Conservation (phyloP, 2,797 vertebrate species). For the Centroberyx gerrardi region DNA sequence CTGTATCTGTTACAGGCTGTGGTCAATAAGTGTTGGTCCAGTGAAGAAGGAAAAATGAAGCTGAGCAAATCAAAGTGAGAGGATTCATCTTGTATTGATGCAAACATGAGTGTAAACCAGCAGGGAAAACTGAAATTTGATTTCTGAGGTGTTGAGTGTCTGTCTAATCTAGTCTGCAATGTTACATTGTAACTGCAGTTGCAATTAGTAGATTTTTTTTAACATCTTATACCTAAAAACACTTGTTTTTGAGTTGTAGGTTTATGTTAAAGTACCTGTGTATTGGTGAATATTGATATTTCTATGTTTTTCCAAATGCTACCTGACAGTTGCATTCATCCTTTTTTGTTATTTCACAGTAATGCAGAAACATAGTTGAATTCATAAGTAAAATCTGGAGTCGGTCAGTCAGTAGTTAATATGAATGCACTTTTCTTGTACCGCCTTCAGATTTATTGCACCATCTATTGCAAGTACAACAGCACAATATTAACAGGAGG, state of each 20-base stretch:
- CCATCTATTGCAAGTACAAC: constrained; percentile 44
- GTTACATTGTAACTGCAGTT: constrained; percentile 25
- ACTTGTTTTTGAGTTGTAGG: constrained; percentile 22
- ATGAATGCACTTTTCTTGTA: no score
- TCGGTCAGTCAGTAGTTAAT: background rate
- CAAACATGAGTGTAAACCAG: constrained; percentile 16
- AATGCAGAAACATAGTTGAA: constrained; percentile 25
- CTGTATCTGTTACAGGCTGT: no score
- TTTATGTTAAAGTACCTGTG: constrained; percentile 51
- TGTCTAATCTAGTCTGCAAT: constrained; percentile 39
- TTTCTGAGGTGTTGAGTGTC: constrained; percentile 24
- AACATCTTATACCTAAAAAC: constrained; percentile 29
- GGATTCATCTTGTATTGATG: background rate
- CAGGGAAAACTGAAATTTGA: constrained; percentile 19
- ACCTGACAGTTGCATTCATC: background rate
- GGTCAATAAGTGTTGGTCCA: background rate
- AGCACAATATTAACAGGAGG: constrained; percentile 29
- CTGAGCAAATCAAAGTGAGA: background rate
- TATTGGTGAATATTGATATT: constrained; percentile 39
- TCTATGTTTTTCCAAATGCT: constrained; percentile 32
- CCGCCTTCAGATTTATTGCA: constrained; percentile 24
- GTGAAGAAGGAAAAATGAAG: background rate
- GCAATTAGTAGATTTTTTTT: constrained; percentile 50
- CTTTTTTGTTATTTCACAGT: constrained; percentile 23
- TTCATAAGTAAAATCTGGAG: constrained; percentile 16